Evolutionary conservation across 2,888 invertebrate genomes (phyloP).

Genomic region (Cryptocheilus praepositus): DNA sequence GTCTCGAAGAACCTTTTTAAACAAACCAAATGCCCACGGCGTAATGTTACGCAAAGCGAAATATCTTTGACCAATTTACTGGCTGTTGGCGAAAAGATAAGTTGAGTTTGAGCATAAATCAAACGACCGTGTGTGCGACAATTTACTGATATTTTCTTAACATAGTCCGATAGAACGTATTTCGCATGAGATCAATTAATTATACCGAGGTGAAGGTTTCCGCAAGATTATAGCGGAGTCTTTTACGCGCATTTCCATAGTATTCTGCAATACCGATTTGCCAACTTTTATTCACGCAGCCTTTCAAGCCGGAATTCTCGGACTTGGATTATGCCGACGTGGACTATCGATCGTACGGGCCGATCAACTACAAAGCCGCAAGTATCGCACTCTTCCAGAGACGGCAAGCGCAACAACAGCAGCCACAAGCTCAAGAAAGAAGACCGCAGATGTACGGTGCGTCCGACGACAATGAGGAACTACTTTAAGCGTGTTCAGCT

Average conservation of each 20-base stretch:
- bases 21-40: too few relatives aligned
- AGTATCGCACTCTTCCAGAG: constrained; percentile 78
- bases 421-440: constrained; percentile 57
- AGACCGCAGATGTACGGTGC: constrained; percentile 72
- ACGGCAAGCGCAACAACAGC: constrained; percentile 58
- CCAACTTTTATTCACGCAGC: constrained; percentile 77
- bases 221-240: neutral
- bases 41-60: too few relatives aligned
- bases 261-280: neutral
- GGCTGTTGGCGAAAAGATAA: too few relatives aligned
- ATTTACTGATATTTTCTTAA: neutral
- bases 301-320: constrained; percentile 84
- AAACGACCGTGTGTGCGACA: constrained; percentile 7
- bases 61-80: too few relatives aligned
- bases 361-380: constrained; percentile 93
- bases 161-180: too few relatives aligned
- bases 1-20: too few relatives aligned
- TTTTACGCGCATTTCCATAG: neutral
- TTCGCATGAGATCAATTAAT: too few relatives aligned
- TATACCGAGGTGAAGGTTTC: too few relatives aligned
- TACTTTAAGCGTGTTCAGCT: constrained; percentile 57
- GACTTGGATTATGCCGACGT: constrained; percentile 94
- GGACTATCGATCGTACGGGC: constrained; percentile 92
- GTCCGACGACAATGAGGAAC: constrained; percentile 72
- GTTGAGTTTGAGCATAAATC: too few relatives aligned